Percentiles rank a stretch among this genome's conserved stretches.
Conservation (phyloP, 2,888 invertebrate genomes). For the Sphecodes monilicornis region DNA sequence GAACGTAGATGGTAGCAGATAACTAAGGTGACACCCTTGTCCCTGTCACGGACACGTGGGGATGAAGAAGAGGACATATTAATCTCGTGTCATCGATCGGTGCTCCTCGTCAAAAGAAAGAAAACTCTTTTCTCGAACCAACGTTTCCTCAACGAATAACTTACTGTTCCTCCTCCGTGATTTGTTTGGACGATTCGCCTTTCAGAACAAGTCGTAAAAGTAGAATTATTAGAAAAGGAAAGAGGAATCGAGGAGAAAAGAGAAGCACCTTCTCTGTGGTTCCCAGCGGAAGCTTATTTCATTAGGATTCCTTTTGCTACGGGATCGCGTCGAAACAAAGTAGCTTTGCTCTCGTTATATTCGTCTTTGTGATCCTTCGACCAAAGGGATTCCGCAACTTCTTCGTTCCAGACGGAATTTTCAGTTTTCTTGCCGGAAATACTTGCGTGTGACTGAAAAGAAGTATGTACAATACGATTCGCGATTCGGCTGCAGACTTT, state of each 20-base stretch:
- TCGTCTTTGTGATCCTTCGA: slow-evolving; percentile 17
- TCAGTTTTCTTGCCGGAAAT: not conserved
- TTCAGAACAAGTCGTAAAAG: not conserved
- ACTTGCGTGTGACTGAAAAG: not conserved
- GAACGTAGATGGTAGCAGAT: slow-evolving; percentile 14
- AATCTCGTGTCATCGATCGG: slow-evolving; percentile 13
- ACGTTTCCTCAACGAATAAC: not conserved
- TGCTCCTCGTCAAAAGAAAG: not conserved
- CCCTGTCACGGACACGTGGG: not conserved
- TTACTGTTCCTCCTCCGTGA: not conserved
- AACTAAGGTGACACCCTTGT: not conserved
- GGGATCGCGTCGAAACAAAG: slow-evolving; percentile 13
- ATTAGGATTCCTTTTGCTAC: slow-evolving; percentile 9
- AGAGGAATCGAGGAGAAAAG: not conserved
- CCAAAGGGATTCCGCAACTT: not conserved
- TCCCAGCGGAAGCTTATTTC: slow-evolving; percentile 17
- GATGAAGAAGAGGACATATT: not conserved
- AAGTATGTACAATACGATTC: not conserved
- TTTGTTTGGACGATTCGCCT: slow-evolving; percentile 8
- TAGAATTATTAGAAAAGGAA: not conserved
- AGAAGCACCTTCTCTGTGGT: slow-evolving; percentile 5
- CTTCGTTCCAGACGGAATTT: not conserved
- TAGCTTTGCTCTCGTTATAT: slow-evolving; percentile 17
- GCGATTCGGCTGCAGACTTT: not conserved
- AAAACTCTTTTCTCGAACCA: no score